Percentiles rank a stretch among this genome's conserved stretches.
Evolutionary conservation across 2,888 invertebrate species (phyloP).

Genomic region (Drosophila buzzatii): DNA sequence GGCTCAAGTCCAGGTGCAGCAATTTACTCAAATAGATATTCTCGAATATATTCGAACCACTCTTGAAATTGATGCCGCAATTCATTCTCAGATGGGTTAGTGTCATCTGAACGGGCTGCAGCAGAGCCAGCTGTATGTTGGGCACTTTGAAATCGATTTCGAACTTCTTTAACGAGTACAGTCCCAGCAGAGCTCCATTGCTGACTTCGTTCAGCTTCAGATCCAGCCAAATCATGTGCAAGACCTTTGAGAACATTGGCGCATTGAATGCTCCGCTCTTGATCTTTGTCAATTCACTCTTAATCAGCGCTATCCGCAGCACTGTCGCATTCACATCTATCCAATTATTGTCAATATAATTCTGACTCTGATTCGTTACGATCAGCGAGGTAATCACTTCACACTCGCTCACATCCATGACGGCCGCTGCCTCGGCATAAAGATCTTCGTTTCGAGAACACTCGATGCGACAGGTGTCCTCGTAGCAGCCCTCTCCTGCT

Average conservation of each 20-base stretch:
- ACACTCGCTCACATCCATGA: conserved; percentile 38
- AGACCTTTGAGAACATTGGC: conserved; percentile 66
- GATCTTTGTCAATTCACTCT: conserved; percentile 57
- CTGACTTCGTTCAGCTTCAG: conserved; percentile 57
- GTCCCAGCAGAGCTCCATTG: conserved; percentile 75
- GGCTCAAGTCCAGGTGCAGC: conserved; percentile 73
- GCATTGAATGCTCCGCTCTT: conserved; percentile 74
- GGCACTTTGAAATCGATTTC: conserved; percentile 61
- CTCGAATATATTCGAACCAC: conserved; percentile 67
- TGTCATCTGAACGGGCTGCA: conserved; percentile 80
- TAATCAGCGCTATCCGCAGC: conserved; percentile 57
- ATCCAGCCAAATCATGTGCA: conserved; percentile 52
- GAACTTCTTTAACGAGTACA: conserved; percentile 68
- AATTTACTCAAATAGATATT: conserved; percentile 64
- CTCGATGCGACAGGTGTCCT: conserved; percentile 35
- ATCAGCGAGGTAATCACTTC: conserved; percentile 30
- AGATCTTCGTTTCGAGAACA: conserved; percentile 34
- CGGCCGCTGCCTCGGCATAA: conserved; percentile 27
- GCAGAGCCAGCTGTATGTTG: conserved; percentile 63
- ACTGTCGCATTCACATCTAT: conserved; percentile 43
- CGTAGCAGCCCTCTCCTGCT: conserved; percentile 28
- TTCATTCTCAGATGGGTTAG: conserved; percentile 69
- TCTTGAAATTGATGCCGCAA: conserved; percentile 51
- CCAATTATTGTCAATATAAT: conserved; percentile 54
- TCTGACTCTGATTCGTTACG: conserved; percentile 20